phyloP scores from a whole-genome alignment of 2,797 vertebrate species.

The Liparis tanakae region DNA sequence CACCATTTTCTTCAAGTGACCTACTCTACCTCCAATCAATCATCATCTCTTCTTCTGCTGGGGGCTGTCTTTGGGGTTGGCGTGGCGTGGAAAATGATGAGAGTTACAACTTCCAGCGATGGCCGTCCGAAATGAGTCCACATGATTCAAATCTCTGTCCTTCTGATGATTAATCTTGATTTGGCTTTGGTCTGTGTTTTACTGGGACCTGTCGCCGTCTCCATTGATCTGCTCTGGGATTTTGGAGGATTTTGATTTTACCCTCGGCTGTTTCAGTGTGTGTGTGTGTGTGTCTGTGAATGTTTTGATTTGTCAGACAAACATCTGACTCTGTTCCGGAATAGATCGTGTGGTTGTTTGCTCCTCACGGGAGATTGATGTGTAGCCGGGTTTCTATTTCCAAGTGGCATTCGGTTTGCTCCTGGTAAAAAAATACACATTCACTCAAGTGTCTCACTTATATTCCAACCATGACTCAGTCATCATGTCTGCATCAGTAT shows the following conservation, averaged over 20 bases:
- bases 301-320: not conserved
- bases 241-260: constrained; percentile 13
- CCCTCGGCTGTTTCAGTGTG: not conserved
- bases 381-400: constrained; percentile 8
- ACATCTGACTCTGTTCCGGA: not conserved
- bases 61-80: constrained; percentile 21
- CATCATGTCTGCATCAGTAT: not conserved
- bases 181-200: not conserved
- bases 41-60: constrained; percentile 3
- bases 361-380: not conserved
- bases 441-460: not conserved
- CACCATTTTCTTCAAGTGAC: not conserved
- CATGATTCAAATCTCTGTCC: not conserved
- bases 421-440: constrained; percentile 1
- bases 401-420: constrained; percentile 32
- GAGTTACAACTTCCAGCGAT: not conserved
- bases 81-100: not conserved
- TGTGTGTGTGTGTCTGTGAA: constrained; percentile 7
- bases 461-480: too few species aligned
- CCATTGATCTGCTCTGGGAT: constrained; percentile 3
- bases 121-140: not conserved
- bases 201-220: constrained; percentile 8
- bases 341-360: not conserved
- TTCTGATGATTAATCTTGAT: constrained; percentile 1
- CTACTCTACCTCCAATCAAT: constrained; percentile 39